These are phyloP conservation scores for Cnemophilus loriae DNA, from an alignment of 2,113 vertebrate genomes.

Conservation along the genomic window DNA sequence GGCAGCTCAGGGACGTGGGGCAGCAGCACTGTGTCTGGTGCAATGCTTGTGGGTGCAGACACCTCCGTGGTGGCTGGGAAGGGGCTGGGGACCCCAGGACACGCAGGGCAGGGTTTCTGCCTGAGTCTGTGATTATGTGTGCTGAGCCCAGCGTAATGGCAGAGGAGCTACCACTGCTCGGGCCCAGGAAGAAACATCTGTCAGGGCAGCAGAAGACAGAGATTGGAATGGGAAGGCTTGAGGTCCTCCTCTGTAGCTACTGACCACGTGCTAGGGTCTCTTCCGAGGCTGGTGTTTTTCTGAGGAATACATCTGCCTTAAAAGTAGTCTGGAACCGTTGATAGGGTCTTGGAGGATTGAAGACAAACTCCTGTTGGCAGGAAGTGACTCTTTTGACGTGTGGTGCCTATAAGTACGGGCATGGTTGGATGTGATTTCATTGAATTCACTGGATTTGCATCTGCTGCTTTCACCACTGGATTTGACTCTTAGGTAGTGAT, in stretches of 20 bases:
- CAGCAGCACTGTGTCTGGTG: background rate
- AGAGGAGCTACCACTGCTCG: accelerated
- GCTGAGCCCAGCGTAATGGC: accelerated
- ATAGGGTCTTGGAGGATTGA: background rate
- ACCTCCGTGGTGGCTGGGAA: accelerated
- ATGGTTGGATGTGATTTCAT: background rate
- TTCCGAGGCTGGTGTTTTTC: background rate
- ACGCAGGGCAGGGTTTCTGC: background rate
- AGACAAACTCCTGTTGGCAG: background rate
- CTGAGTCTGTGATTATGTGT: background rate
- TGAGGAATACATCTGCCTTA: background rate
- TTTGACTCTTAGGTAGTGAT: background rate
- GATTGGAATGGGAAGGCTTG: background rate
- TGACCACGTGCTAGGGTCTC: accelerated
- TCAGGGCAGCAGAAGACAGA: background rate
- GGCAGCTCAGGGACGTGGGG: background rate
- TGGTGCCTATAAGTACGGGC: background rate
- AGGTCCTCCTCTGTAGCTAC: background rate
- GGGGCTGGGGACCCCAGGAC: background rate
- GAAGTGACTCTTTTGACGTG: accelerated
- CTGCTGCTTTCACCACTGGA: background rate
- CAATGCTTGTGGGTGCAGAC: background rate
- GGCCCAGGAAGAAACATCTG: background rate
- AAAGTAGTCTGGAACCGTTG: background rate
- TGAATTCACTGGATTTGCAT: background rate